Percentiles rank a stretch among this genome's conserved stretches.
Conservation (phyloP, 2,888 invertebrate species). For the Halictus quadricinctus region DNA sequence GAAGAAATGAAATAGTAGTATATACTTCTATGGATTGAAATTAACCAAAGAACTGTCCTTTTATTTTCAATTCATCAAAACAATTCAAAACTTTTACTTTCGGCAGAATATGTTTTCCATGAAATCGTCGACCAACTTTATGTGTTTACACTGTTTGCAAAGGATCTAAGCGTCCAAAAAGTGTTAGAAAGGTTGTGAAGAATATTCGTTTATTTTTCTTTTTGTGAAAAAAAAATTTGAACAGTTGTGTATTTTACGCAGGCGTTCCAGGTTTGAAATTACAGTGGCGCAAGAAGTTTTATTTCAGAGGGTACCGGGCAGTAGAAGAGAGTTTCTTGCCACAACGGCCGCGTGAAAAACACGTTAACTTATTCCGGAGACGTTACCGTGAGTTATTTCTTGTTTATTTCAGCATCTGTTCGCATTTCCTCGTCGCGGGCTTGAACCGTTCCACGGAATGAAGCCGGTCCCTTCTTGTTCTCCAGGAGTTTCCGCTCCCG, state of each 20-base stretch:
- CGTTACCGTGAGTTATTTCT: slow-evolving; percentile 42
- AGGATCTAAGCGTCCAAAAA: neutral
- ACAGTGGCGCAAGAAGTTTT: slow-evolving; percentile 6
- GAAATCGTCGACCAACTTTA: neutral
- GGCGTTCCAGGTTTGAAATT: neutral
- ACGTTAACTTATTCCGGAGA: slow-evolving; percentile 32
- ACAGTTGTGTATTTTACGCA: neutral
- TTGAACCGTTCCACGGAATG: slow-evolving; percentile 15
- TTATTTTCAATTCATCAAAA: too few relatives aligned
- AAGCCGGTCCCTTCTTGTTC: slow-evolving; percentile 1
- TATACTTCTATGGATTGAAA: too few relatives aligned
- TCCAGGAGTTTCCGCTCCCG: slow-evolving; percentile 29
- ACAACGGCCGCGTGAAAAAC: slow-evolving; percentile 7
- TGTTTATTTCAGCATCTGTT: slow-evolving; percentile 37
- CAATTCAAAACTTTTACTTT: too few relatives aligned
- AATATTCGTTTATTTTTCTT: neutral
- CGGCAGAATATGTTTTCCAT: too few relatives aligned
- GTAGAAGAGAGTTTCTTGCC: neutral
- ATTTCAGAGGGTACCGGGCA: neutral
- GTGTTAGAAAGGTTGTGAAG: neutral
- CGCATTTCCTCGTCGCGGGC: slow-evolving; percentile 10
- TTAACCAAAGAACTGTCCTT: too few relatives aligned
- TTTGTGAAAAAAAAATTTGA: neutral
- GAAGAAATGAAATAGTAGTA: too few relatives aligned
- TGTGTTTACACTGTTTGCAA: neutral